Conservation (phyloP, 2,888 invertebrate genomes). For the Eulithis testata region DNA sequence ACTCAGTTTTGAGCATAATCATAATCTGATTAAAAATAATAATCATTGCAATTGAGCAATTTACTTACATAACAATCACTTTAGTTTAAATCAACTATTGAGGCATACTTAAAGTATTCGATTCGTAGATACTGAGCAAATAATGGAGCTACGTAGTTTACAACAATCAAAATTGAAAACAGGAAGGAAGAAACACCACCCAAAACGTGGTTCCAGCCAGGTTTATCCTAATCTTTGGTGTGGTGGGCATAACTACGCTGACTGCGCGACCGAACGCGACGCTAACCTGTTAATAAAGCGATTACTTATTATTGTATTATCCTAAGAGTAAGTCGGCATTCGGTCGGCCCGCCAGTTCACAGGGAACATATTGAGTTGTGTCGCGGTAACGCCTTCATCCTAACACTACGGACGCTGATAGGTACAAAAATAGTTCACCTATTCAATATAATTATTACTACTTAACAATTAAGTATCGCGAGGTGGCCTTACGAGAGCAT, state of each 20-base stretch:
- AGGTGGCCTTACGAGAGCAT: slow-evolving; percentile 61
- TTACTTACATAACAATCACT: slow-evolving; percentile 59
- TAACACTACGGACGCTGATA: slow-evolving; percentile 78
- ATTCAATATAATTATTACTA: slow-evolving; percentile 82
- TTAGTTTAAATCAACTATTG: slow-evolving; percentile 61
- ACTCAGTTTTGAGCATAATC: slow-evolving; percentile 80
- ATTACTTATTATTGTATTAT: slow-evolving; percentile 39
- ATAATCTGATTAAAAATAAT: slow-evolving; percentile 65
- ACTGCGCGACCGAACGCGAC: slow-evolving; percentile 56
- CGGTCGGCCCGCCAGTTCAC: slow-evolving; percentile 59
- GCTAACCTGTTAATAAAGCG: slow-evolving; percentile 44
- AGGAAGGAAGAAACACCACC: slow-evolving; percentile 57
- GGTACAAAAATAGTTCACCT: slow-evolving; percentile 84
- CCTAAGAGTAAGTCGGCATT: slow-evolving; percentile 49
- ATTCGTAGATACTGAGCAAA: slow-evolving; percentile 65
- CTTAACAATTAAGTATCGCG: slow-evolving; percentile 82
- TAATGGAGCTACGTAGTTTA: slow-evolving; percentile 54
- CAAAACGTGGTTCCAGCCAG: slow-evolving; percentile 62
- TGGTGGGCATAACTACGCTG: slow-evolving; percentile 72
- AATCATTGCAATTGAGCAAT: slow-evolving; percentile 77
- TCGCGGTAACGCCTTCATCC: slow-evolving; percentile 77
- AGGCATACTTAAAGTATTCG: slow-evolving; percentile 65
- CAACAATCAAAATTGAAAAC: slow-evolving; percentile 48
- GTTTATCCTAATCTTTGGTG: slow-evolving; percentile 83
- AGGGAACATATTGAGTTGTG: slow-evolving; percentile 62